Percentiles rank a stretch among this genome's conserved stretches.
phyloP scores from a whole-genome alignment of 1,140 invertebrate species.

The Vanessa tameamea region DNA sequence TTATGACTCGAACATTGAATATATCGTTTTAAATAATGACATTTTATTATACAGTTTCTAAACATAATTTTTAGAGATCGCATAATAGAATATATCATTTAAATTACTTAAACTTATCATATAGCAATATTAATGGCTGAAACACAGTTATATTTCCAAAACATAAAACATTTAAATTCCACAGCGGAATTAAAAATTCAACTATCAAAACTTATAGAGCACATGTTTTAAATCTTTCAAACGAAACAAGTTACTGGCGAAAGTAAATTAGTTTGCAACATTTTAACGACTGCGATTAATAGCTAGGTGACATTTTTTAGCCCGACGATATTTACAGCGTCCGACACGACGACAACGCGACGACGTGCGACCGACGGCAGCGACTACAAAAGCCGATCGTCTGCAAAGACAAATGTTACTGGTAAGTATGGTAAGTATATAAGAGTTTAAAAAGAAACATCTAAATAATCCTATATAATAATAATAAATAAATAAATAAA shows the following conservation, averaged over 20 bases:
- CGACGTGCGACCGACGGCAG: neutral
- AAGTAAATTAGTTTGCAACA: constrained; percentile 22
- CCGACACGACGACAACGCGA: constrained; percentile 7
- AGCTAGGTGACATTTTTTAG: constrained; percentile 32
- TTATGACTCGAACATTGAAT: neutral
- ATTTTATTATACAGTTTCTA: constrained; percentile 1
- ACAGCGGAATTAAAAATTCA: neutral
- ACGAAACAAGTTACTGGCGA: constrained; percentile 7
- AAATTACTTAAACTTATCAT: neutral
- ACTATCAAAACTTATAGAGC: constrained; percentile 1
- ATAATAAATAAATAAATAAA: too few species aligned
- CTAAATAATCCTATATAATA: too few species aligned
- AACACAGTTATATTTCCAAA: neutral
- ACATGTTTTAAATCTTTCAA: constrained; percentile 12
- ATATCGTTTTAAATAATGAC: neutral
- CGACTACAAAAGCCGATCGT: neutral
- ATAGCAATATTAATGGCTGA: neutral
- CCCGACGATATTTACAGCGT: constrained; percentile 6
- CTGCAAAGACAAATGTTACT: neutral
- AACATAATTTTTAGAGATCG: neutral
- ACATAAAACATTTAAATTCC: neutral
- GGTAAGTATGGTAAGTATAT: constrained; percentile 2
- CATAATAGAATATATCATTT: neutral
- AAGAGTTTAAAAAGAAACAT: neutral
- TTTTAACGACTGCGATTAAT: constrained; percentile 30